These are phyloP conservation scores for Perca fluviatilis DNA, from an alignment of 2,113 vertebrate species.

Conservation along the genomic window DNA sequence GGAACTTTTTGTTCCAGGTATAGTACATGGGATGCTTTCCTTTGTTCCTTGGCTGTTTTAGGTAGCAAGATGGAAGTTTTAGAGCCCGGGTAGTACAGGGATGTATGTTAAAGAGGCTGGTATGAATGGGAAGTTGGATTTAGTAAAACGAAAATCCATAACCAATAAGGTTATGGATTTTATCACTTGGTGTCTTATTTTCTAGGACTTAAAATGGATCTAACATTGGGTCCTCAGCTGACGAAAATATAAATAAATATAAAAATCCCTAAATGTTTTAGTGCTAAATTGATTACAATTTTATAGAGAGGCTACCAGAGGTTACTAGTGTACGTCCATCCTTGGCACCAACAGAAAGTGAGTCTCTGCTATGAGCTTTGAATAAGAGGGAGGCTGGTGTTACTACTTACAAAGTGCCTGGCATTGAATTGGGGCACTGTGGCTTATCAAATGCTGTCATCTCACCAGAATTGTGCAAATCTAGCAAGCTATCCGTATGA, in stretches of 20 bases:
- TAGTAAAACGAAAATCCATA: neutral
- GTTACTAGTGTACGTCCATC: neutral
- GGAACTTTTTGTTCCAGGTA: neutral
- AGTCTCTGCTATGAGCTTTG: neutral
- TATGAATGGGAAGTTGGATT: neutral
- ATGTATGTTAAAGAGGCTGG: neutral
- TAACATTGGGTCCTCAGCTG: neutral
- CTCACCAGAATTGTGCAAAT: neutral
- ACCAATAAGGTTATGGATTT: neutral
- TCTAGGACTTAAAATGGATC: neutral
- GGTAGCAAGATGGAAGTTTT: neutral
- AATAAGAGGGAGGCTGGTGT: neutral
- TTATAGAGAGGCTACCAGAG: neutral
- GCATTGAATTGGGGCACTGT: neutral
- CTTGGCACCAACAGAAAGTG: slow-evolving; percentile 5
- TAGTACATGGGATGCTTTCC: neutral
- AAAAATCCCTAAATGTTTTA: neutral
- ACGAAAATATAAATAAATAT: neutral
- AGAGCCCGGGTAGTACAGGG: neutral
- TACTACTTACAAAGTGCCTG: neutral
- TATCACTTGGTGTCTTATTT: neutral
- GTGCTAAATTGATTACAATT: neutral
- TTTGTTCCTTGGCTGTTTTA: neutral
- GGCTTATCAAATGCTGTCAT: neutral
- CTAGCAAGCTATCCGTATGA: neutral